Conservation (phyloP, 2,797 vertebrate genomes). For the Arrhamphus sclerolepis region DNA sequence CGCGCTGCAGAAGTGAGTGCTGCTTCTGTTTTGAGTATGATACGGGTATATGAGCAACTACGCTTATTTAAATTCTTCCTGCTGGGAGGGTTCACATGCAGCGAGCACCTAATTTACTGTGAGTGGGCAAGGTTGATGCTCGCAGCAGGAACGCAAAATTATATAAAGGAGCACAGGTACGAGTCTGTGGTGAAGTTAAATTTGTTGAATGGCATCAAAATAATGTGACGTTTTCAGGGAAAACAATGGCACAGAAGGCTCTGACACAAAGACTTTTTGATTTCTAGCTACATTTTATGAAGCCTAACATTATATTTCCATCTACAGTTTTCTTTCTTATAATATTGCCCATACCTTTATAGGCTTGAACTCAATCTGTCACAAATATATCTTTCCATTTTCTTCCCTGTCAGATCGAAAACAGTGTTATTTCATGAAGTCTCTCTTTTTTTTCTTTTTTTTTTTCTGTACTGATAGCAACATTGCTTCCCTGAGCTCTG, state of each 20-base stretch:
- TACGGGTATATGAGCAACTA: constrained; percentile 46
- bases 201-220: constrained; percentile 9
- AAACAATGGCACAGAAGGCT: not conserved
- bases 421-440: not conserved
- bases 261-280: constrained; percentile 12
- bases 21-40: constrained; percentile 31
- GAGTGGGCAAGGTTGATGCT: constrained; percentile 3
- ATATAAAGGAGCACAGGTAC: not conserved
- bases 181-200: constrained; percentile 4
- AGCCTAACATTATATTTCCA: not conserved
- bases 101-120: constrained; percentile 8
- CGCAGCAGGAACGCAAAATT: constrained; percentile 9
- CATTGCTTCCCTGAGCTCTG: constrained; percentile 4
- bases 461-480: too few relatives aligned
- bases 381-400: constrained; percentile 3
- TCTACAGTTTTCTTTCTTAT: not conserved
- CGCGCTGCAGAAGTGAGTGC: constrained; percentile 15
- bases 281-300: constrained; percentile 11
- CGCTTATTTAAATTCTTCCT: constrained; percentile 20
- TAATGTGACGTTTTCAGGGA: constrained; percentile 1
- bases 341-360: constrained; percentile 28
- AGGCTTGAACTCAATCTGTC: constrained; percentile 22
- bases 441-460: too few relatives aligned
- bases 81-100: constrained; percentile 10
- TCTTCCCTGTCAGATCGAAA: constrained; percentile 19